These are phyloP conservation scores for Drosophila rhopaloa DNA, from an alignment of 1,140 invertebrate species.

Conservation along the genomic window DNA sequence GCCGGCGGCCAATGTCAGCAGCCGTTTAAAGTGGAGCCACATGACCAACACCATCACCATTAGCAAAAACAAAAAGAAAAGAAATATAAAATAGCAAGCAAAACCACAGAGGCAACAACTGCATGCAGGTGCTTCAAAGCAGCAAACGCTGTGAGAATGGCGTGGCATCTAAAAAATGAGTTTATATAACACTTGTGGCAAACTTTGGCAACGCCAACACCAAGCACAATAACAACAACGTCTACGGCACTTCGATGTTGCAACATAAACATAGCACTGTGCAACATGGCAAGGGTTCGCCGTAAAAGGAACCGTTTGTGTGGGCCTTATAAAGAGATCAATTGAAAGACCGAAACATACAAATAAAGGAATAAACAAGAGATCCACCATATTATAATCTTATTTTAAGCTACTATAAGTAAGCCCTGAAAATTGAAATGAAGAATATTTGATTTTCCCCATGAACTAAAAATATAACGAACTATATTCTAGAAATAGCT, in stretches of 20 bases:
- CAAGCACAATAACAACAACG: constrained; percentile 42
- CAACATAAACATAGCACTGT: constrained; percentile 53
- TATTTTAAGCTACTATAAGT: too few relatives aligned
- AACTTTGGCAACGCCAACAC: constrained; percentile 49
- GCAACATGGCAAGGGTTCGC: constrained; percentile 25
- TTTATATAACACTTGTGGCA: constrained; percentile 76
- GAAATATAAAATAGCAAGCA: constrained; percentile 10
- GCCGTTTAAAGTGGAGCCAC: constrained; percentile 46
- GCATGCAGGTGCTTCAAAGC: constrained; percentile 41
- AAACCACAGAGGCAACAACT: constrained; percentile 20
- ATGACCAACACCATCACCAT: constrained; percentile 21
- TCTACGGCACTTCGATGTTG: constrained; percentile 50
- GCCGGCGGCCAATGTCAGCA: constrained; percentile 55
- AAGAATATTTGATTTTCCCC: too few relatives aligned
- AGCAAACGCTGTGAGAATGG: constrained; percentile 69
- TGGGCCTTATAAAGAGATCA: constrained; percentile 16
- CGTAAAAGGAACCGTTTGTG: constrained; percentile 4
- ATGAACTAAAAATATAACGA: too few relatives aligned
- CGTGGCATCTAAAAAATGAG: constrained; percentile 76
- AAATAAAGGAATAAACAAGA: too few relatives aligned
- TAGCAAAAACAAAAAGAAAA: neutral
- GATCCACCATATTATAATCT: too few relatives aligned
- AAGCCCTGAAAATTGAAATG: too few relatives aligned
- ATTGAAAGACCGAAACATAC: constrained; percentile 1
- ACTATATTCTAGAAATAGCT: too few relatives aligned